phyloP scores from a whole-genome alignment of 92 coral and sea anemone genomes.

The Pocillopora meandrina region DNA sequence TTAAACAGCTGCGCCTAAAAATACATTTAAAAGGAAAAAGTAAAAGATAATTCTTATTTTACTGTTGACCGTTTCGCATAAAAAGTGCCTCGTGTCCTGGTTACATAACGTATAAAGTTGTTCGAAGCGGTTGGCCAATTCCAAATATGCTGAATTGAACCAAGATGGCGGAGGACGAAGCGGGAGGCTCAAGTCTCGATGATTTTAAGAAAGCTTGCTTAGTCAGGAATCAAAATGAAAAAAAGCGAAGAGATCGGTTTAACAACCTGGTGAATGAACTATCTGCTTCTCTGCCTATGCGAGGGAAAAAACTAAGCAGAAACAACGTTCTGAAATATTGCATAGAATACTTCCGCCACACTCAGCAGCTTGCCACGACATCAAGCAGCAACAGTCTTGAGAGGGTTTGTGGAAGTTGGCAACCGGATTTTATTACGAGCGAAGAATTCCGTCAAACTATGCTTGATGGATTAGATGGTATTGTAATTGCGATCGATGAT shows the following conservation, averaged over 20 bases:
- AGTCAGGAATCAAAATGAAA: constrained; percentile 59
- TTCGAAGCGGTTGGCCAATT: not conserved
- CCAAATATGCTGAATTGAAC: not conserved
- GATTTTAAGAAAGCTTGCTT: constrained; percentile 10
- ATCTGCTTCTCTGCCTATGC: constrained; percentile 21
- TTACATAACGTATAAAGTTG: not conserved
- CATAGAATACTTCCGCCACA: constrained; percentile 35
- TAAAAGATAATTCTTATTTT: not conserved
- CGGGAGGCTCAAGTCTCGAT: not conserved
- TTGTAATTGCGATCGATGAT: constrained; percentile 42
- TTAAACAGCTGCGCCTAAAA: not conserved
- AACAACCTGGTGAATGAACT: constrained; percentile 58
- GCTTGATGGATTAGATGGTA: constrained; percentile 47
- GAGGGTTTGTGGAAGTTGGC: constrained; percentile 48
- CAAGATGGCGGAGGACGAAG: constrained; percentile 26
- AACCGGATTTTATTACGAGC: constrained; percentile 57
- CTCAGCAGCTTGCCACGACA: constrained; percentile 31
- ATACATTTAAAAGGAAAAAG: not conserved
- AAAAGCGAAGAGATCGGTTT: constrained; percentile 67
- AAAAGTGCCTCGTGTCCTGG: not conserved
- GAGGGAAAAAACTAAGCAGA: constrained; percentile 32
- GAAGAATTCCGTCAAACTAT: constrained; percentile 56
- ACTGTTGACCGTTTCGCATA: not conserved
- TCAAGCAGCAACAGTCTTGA: constrained; percentile 26
- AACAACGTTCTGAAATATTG: constrained; percentile 36